Percentiles rank a stretch among this genome's conserved stretches.
phyloP scores from a whole-genome alignment of 2,888 invertebrate genomes.

The Eupithecia pulchellata region DNA sequence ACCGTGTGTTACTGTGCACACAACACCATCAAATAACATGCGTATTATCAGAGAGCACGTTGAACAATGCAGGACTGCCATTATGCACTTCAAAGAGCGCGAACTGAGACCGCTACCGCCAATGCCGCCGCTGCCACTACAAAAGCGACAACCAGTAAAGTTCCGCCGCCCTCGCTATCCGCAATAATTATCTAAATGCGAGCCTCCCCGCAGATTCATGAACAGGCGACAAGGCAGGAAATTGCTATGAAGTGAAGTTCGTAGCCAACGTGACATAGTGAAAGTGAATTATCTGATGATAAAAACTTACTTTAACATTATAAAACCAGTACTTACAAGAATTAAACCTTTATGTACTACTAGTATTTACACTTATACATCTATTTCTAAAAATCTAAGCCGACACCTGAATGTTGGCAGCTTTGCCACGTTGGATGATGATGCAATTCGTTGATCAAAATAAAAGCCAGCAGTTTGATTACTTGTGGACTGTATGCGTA shows the following conservation, averaged over 20 bases:
- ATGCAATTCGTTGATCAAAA: no score
- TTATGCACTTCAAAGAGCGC: slow-evolving; percentile 73
- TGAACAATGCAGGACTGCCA: slow-evolving; percentile 68
- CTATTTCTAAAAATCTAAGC: no score
- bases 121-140: slow-evolving; percentile 48
- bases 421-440: no score
- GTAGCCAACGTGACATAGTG: not conserved
- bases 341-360: no score
- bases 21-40: slow-evolving; percentile 50
- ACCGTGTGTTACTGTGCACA: slow-evolving; percentile 7
- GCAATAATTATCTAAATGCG: slow-evolving; percentile 80
- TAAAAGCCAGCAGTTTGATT: no score
- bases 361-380: no score
- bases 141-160: slow-evolving; percentile 69
- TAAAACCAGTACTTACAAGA: no score
- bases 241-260: slow-evolving; percentile 32
- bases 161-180: slow-evolving; percentile 64
- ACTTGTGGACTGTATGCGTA: no score
- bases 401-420: no score
- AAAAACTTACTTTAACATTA: no score
- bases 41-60: slow-evolving; percentile 38
- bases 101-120: slow-evolving; percentile 57
- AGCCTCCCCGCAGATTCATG: slow-evolving; percentile 53
- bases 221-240: slow-evolving; percentile 40
- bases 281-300: not conserved